Percentiles rank a stretch among this genome's conserved stretches.
These are phyloP conservation scores for Pecten maximus DNA, from an alignment of 2,888 invertebrate species.

Conservation along the genomic window DNA sequence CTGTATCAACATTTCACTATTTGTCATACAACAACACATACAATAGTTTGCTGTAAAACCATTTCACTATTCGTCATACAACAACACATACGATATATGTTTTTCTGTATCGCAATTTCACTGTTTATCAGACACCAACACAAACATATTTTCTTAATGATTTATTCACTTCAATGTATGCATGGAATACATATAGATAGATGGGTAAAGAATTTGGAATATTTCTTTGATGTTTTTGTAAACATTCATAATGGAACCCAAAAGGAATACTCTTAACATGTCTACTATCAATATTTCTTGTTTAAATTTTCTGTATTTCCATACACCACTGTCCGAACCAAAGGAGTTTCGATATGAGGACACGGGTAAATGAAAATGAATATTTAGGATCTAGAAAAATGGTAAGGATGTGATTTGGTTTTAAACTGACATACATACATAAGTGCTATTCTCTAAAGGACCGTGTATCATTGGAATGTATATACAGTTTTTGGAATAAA, in stretches of 20 bases:
- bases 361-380: neutral
- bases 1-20: too few relatives aligned
- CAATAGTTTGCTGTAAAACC: too few relatives aligned
- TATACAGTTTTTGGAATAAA: neutral
- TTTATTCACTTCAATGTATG: conserved; percentile 9
- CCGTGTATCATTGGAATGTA: neutral
- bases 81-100: too few relatives aligned
- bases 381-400: neutral
- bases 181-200: neutral
- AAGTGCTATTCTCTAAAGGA: neutral
- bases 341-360: neutral
- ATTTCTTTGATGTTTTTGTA: neutral
- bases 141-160: neutral
- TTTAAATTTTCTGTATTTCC: neutral
- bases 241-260: neutral
- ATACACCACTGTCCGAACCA: neutral
- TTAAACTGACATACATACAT: neutral
- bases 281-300: neutral
- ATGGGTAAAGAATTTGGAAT: neutral
- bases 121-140: neutral
- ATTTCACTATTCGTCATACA: too few relatives aligned
- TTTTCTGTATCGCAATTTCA: too few relatives aligned
- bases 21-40: too few relatives aligned
- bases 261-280: neutral
- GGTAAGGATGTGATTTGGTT: neutral